Percentiles rank a stretch among this genome's conserved stretches.
Conservation (phyloP, 2,888 invertebrate species). For the Dyspetes luteomarginatus region DNA sequence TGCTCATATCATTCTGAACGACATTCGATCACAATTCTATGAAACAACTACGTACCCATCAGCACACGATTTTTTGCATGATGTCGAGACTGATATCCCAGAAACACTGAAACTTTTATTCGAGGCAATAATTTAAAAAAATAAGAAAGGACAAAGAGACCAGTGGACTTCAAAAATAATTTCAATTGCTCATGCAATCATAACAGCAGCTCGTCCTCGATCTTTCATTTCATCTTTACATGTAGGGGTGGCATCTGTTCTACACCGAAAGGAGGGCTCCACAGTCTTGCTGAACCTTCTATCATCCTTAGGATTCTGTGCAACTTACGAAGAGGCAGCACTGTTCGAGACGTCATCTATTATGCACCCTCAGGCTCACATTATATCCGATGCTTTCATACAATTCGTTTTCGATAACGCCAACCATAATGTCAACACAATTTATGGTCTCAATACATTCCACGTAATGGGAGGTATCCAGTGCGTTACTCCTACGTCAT, state of each 20-base stretch:
- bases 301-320: slow-evolving; percentile 68
- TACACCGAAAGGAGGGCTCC: neutral
- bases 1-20: no score
- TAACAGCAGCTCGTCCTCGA: neutral
- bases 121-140: no score
- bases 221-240: slow-evolving; percentile 70
- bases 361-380: slow-evolving; percentile 57
- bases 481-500: slow-evolving; percentile 2
- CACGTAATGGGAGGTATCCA: neutral
- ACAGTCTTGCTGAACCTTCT: slow-evolving; percentile 68
- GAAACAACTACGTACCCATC: no score
- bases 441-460: neutral
- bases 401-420: slow-evolving; percentile 74
- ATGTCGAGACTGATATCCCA: no score
- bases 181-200: neutral
- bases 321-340: slow-evolving; percentile 70
- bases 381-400: slow-evolving; percentile 54
- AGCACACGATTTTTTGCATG: no score
- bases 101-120: no score
- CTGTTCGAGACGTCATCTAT: slow-evolving; percentile 70
- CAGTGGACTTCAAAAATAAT: no score
- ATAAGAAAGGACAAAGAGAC: no score
- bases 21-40: no score
- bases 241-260: neutral
- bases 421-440: slow-evolving; percentile 27